These are phyloP conservation scores for Apodemia duryi DNA, from an alignment of 2,888 invertebrate genomes.

Conservation along the genomic window DNA sequence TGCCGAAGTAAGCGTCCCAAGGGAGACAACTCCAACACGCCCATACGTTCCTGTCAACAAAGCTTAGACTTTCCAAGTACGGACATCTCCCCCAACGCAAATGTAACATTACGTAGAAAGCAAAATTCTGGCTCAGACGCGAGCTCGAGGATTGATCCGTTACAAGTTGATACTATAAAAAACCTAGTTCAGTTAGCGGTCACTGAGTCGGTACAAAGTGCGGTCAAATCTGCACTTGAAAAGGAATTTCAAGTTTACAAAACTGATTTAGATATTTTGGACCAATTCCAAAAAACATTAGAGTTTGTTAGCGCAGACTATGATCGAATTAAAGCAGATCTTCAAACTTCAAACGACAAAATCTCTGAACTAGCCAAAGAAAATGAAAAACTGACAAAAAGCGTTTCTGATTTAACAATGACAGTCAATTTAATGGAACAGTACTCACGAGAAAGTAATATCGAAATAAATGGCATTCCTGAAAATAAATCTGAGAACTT, in stretches of 20 bases:
- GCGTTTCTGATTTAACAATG: neutral
- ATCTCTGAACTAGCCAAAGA: neutral
- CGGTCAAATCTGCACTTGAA: neutral
- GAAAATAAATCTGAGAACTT: constrained; percentile 16
- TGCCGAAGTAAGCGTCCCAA: neutral
- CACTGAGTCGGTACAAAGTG: neutral
- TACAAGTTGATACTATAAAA: neutral
- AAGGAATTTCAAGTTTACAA: neutral
- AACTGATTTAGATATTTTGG: neutral
- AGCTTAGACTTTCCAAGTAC: neutral
- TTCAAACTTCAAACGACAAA: neutral
- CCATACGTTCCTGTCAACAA: neutral
- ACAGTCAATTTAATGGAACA: neutral
- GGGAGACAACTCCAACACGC: neutral
- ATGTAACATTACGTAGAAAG: neutral
- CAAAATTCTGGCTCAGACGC: neutral
- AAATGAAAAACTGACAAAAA: neutral
- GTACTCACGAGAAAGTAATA: constrained; percentile 18
- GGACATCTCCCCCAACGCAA: neutral
- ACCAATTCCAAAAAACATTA: neutral
- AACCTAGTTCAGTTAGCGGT: neutral
- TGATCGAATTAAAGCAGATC: neutral
- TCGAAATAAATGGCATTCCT: constrained; percentile 23
- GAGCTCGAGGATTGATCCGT: neutral
- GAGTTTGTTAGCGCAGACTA: neutral